phyloP scores from a whole-genome alignment of 2,888 invertebrate species.

The Euplexia lucipara region DNA sequence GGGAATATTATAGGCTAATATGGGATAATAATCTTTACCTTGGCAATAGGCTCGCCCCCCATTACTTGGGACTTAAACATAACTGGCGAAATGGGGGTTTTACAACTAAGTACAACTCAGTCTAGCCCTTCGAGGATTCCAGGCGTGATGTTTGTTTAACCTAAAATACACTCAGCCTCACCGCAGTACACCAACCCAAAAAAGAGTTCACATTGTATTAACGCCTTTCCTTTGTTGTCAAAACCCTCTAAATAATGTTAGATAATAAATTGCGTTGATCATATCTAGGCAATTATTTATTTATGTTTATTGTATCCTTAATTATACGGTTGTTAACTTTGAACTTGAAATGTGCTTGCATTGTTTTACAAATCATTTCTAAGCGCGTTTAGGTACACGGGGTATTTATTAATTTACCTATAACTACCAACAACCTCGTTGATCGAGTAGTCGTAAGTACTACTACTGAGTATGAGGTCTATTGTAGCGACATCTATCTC shows the following conservation, averaged over 20 bases:
- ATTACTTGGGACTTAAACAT: too few species aligned
- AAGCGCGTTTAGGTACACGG: background rate
- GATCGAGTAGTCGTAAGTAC: too few species aligned
- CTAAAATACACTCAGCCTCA: background rate
- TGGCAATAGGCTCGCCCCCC: too few species aligned
- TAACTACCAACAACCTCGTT: too few species aligned
- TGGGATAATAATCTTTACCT: too few species aligned
- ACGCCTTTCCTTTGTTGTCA: slow-evolving; percentile 31
- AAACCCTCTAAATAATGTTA: slow-evolving; percentile 12
- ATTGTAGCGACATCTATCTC: too few species aligned
- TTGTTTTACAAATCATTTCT: slow-evolving; percentile 6
- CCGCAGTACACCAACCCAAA: background rate
- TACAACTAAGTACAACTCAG: too few species aligned
- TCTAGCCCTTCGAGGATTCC: too few species aligned
- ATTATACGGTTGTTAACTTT: slow-evolving; percentile 37
- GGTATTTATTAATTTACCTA: slow-evolving; percentile 1
- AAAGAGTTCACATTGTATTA: slow-evolving; percentile 7
- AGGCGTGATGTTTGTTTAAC: too few species aligned
- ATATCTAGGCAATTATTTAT: slow-evolving; percentile 44
- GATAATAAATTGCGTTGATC: slow-evolving; percentile 47
- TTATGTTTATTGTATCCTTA: slow-evolving; percentile 48
- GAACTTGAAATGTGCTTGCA: slow-evolving; percentile 26
- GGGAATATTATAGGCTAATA: too few species aligned
- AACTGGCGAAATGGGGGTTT: too few species aligned
- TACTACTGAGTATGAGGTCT: too few species aligned